Evolutionary conservation across 2,888 invertebrate genomes (phyloP).

Genomic region (Patella caerulea): DNA sequence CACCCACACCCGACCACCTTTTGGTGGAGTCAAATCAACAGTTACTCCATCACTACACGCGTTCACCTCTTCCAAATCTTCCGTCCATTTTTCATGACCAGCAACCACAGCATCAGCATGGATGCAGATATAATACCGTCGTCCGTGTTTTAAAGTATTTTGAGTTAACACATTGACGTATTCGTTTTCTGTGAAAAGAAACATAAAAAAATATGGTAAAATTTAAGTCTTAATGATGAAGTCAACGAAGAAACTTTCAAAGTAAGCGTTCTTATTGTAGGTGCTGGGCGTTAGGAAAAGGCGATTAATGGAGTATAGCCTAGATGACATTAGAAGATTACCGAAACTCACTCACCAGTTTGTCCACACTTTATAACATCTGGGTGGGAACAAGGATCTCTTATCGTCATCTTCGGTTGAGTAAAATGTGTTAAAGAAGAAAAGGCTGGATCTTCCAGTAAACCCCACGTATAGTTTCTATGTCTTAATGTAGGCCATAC

Average conservation of each 20-base stretch:
- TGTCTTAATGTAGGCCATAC: constrained; percentile 37
- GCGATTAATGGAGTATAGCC: too few relatives aligned
- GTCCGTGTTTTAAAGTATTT: too few relatives aligned
- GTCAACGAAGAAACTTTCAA: too few relatives aligned
- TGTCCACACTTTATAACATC: too few relatives aligned
- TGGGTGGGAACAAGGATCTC: background rate
- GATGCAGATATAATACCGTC: too few relatives aligned
- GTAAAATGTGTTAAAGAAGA: background rate
- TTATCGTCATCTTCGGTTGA: background rate
- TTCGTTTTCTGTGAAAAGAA: too few relatives aligned
- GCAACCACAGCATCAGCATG: constrained; percentile 3
- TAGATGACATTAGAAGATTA: too few relatives aligned
- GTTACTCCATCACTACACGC: constrained; percentile 52
- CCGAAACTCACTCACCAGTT: too few relatives aligned
- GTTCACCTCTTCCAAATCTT: constrained; percentile 39
- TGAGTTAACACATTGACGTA: too few relatives aligned
- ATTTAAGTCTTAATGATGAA: background rate
- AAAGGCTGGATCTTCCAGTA: constrained; percentile 16
- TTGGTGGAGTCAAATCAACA: constrained; percentile 45
- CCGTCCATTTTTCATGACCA: constrained; percentile 40
- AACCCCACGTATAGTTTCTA: constrained; percentile 31
- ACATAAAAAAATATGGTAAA: background rate
- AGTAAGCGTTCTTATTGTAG: too few relatives aligned
- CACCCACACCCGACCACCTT: constrained; percentile 37
- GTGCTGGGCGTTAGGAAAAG: too few relatives aligned